phyloP scores from a whole-genome alignment of 2,797 vertebrate species.

The Gymnocypris eckloni region DNA sequence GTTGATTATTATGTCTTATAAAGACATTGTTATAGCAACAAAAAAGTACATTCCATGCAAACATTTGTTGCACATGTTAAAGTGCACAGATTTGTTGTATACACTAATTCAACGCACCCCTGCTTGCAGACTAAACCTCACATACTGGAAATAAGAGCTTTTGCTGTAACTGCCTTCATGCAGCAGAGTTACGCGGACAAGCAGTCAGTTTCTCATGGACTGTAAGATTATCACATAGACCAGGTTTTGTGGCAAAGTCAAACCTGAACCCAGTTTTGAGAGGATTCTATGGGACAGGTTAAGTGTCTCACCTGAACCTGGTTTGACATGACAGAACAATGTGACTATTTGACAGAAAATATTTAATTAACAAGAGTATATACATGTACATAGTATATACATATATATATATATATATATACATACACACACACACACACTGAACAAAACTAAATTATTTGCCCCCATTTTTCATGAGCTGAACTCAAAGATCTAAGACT shows the following conservation, averaged over 20 bases:
- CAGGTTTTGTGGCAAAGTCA: background rate
- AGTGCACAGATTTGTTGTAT: background rate
- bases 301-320: background rate
- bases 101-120: background rate
- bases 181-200: background rate
- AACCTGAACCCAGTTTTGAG: background rate
- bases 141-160: background rate
- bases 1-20: background rate
- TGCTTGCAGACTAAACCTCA: slow-evolving; percentile 2
- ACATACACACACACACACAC: too few species aligned
- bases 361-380: too few species aligned
- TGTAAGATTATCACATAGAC: background rate
- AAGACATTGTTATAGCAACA: background rate
- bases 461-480: too few species aligned
- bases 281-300: background rate
- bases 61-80: background rate
- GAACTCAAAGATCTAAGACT: too few species aligned
- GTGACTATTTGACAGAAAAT: background rate
- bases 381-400: too few species aligned
- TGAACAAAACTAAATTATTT: too few species aligned
- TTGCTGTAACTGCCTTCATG: background rate
- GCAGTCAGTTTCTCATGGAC: background rate
- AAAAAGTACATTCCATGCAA: background rate
- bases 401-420: too few species aligned
- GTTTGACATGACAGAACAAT: background rate